Percentiles rank a stretch among this genome's conserved stretches.
Conservation (phyloP, 2,888 invertebrate genomes). For the Tiliacea citrago region DNA sequence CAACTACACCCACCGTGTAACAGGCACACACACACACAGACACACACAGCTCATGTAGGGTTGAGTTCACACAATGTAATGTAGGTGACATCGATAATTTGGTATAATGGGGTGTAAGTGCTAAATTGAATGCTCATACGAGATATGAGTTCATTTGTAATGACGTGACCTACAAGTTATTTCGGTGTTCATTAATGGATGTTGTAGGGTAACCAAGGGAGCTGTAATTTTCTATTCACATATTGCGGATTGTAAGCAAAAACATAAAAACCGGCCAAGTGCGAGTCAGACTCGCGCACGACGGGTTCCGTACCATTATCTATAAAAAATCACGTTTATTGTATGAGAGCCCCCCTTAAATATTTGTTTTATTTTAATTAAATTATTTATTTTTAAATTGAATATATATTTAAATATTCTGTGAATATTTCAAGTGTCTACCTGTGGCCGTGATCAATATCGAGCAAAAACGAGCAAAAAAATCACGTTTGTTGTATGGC, state of each 20-base stretch:
- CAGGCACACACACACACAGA: constrained; percentile 64
- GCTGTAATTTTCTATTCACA: background rate
- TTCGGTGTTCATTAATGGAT: constrained; percentile 16
- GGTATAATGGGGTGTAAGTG: constrained; percentile 86
- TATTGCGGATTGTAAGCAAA: background rate
- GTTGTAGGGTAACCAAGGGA: background rate
- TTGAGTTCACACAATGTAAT: constrained; percentile 84
- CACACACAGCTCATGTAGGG: constrained; percentile 74
- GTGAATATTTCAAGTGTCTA: too few relatives aligned
- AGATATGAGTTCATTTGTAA: constrained; percentile 74
- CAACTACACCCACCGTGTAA: constrained; percentile 68
- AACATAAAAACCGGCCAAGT: too few relatives aligned
- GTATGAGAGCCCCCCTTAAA: too few relatives aligned
- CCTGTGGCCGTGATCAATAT: too few relatives aligned
- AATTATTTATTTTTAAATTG: too few relatives aligned
- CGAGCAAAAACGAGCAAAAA: too few relatives aligned
- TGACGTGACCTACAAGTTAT: constrained; percentile 64
- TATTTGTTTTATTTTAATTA: too few relatives aligned
- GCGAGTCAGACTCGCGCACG: too few relatives aligned
- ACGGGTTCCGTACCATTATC: too few relatives aligned
- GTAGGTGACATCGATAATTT: constrained; percentile 89
- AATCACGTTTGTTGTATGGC: too few relatives aligned
- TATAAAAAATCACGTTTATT: too few relatives aligned
- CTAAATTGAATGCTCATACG: constrained; percentile 83
- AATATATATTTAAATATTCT: too few relatives aligned